A percentile compares a stretch with the other conserved stretches of the same genome.
Evolutionary conservation across 2,888 invertebrate species (phyloP).

Genomic region (Pilophorus perplexus): DNA sequence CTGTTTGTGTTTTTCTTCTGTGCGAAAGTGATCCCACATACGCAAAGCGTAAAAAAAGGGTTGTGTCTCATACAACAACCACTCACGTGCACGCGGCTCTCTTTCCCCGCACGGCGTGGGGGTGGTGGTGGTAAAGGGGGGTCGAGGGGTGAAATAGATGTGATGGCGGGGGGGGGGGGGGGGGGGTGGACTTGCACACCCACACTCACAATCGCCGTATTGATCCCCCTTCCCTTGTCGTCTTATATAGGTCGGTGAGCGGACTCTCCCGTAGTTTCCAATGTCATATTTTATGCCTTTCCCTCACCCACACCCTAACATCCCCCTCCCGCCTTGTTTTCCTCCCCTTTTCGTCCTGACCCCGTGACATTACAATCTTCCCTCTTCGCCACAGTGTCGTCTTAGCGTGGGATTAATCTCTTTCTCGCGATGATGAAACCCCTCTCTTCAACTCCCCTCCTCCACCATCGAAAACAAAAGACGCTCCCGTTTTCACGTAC

Average conservation of each 20-base stretch:
- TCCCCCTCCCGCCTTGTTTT: too few relatives aligned
- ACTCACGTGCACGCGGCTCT: conserved; percentile 7
- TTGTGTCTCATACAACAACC: too few relatives aligned
- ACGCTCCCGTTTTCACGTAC: too few relatives aligned
- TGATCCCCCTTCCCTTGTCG: conserved; percentile 36
- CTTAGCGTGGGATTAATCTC: conserved; percentile 8
- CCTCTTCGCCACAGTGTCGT: too few relatives aligned
- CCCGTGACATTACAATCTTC: too few relatives aligned
- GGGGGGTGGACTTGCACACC: conserved; percentile 6
- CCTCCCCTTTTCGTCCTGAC: too few relatives aligned
- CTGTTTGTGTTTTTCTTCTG: too few relatives aligned
- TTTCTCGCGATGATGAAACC: conserved; percentile 16
- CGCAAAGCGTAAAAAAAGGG: too few relatives aligned
- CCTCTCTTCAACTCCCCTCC: not conserved
- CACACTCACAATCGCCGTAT: conserved; percentile 41
- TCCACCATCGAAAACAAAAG: not conserved
- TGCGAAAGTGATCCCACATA: too few relatives aligned
- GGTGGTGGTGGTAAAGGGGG: not conserved
- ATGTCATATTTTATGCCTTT: conserved; percentile 36
- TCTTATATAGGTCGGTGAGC: conserved; percentile 40
- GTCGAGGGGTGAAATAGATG: too few relatives aligned
- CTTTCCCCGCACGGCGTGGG: not conserved
- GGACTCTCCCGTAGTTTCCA: conserved; percentile 28
- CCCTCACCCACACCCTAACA: not conserved
- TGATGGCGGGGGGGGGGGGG: too few relatives aligned